These are phyloP conservation scores for Merops nubicus DNA, from an alignment of 2,113 vertebrate species.

Conservation along the genomic window DNA sequence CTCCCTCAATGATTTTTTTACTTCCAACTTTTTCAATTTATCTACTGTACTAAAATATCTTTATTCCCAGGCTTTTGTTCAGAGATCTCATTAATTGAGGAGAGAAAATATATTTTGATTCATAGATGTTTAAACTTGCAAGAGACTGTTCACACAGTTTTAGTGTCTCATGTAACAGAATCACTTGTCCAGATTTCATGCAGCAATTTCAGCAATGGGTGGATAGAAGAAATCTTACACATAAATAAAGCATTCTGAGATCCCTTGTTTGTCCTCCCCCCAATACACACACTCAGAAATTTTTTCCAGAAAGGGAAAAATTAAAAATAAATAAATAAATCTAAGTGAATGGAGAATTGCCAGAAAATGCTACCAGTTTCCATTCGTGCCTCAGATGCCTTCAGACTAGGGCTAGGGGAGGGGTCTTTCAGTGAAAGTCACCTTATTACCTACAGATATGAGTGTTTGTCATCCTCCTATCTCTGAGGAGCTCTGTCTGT, in stretches of 20 bases:
- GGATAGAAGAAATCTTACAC: background rate
- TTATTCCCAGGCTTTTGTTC: background rate
- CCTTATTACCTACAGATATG: background rate
- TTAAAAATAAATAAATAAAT: background rate
- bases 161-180: background rate
- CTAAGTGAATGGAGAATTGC: background rate
- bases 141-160: conserved; percentile 22
- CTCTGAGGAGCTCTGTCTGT: background rate
- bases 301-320: too few species aligned
- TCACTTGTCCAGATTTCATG: background rate
- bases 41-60: conserved; percentile 2
- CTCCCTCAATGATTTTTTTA: too few species aligned
- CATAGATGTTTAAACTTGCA: conserved; percentile 44
- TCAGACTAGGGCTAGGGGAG: background rate
- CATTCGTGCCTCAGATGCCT: background rate
- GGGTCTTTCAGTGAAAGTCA: background rate
- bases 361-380: background rate
- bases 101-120: conserved; percentile 45
- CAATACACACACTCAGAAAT: background rate
- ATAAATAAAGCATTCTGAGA: background rate
- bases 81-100: conserved; percentile 18
- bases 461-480: background rate
- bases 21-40: background rate
- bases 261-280: background rate
- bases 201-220: background rate